Base-by-base conservation (phyloP, 2,113 vertebrate genomes). In the Ellobius talpinus region DNA sequence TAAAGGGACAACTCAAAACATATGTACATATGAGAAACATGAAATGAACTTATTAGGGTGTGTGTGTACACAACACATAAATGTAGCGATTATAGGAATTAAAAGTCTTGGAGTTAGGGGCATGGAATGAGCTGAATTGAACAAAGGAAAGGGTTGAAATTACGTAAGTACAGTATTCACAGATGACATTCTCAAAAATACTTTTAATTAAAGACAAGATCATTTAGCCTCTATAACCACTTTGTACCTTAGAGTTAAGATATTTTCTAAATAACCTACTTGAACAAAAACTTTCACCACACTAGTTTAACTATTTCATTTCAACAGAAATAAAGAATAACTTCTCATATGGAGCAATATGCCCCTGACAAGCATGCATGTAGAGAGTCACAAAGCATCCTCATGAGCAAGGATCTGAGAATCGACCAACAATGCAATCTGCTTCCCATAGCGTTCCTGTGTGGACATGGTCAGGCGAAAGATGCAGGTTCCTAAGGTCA, bases 351-450 rank as follows among this genome's bases (percentile, higher is more conserved):
- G 29, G 63, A 82, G 33, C 86, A 50, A 29, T 78, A 91, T 31
- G 63, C 26, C 16, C 33, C 17, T 63, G 16, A n/a, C 21, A 13
- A 17, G 89, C 84, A 42, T 68, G 70, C 58, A 33, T 23, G 36
- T 77, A 91, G 47, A 84, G 33, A 93, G 47, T 90, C 84, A 90
- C 50, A 79, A 89, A 96, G 24, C 45, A 65, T 95, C 92, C 58
- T 89, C 77, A 73, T 72, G 50, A 94, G 65, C 68, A 39, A 82
- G 36, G 45, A 68, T 61, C 70, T 92, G 86, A 95, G 91, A 93
- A 78, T 5, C 63, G 58, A 95, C 24, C 72, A 82, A 87, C 58
- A 94, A 86, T 77, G 72, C 4, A 96, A 90, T 91, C 85, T 58
- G 55, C 42, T 94, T 88, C 17, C 63, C 31, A 39, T 55, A 65